Evolutionary conservation across 2,888 invertebrate genomes (phyloP).

Genomic region (Fabriciana adippe): DNA sequence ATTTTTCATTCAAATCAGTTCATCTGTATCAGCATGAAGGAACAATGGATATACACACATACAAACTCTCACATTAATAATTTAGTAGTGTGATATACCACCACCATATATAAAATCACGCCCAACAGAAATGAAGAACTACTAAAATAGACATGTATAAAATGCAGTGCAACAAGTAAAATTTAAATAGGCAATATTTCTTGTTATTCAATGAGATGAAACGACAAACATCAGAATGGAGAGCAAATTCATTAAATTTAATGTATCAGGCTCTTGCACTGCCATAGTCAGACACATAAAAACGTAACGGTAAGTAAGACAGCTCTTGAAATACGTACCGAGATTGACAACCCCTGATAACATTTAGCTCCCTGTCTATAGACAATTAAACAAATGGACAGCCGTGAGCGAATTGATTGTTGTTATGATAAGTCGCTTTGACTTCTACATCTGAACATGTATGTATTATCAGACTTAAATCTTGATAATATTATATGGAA

Average conservation of each 20-base stretch:
- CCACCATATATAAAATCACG: too few relatives aligned
- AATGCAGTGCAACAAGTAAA: too few relatives aligned
- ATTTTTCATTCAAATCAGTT: too few relatives aligned
- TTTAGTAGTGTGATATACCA: too few relatives aligned
- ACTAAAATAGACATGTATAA: too few relatives aligned
- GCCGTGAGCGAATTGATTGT: slow-evolving; percentile 73
- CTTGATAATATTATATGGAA: slow-evolving; percentile 23
- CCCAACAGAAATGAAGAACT: too few relatives aligned
- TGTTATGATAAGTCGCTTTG: slow-evolving; percentile 72
- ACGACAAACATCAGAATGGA: background rate
- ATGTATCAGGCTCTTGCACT: background rate
- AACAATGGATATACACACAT: too few relatives aligned
- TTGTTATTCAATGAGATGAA: background rate
- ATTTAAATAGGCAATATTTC: background rate
- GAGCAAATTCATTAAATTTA: slow-evolving; percentile 11
- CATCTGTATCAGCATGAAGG: too few relatives aligned
- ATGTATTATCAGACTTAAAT: slow-evolving; percentile 31
- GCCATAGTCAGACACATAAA: slow-evolving; percentile 2
- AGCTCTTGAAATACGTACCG: slow-evolving; percentile 32
- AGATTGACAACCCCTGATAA: slow-evolving; percentile 79
- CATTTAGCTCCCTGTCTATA: slow-evolving; percentile 70
- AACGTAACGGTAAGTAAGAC: slow-evolving; percentile 26
- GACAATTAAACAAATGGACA: slow-evolving; percentile 79
- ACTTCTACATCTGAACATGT: slow-evolving; percentile 47
- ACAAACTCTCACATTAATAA: too few relatives aligned